Percentiles rank a stretch among this genome's conserved stretches.
These are phyloP conservation scores for Abscondita cerata DNA, from an alignment of 2,888 invertebrate genomes.

Conservation along the genomic window DNA sequence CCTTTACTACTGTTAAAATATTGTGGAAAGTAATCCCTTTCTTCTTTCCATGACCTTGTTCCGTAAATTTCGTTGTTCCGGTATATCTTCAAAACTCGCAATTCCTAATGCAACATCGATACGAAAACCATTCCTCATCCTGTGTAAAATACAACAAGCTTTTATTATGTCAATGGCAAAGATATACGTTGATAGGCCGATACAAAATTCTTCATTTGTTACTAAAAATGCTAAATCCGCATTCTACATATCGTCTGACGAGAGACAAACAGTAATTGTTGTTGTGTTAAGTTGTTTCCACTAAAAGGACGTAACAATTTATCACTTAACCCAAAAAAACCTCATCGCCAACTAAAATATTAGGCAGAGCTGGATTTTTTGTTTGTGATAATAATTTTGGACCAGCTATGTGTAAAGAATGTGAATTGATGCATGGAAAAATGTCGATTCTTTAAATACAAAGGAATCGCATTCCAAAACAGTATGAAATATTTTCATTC, in stretches of 20 bases:
- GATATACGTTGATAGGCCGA: slow-evolving; percentile 3
- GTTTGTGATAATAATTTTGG: slow-evolving; percentile 38
- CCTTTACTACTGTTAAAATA: too few relatives aligned
- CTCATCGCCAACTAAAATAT: slow-evolving; percentile 45
- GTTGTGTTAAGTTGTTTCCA: slow-evolving; percentile 43
- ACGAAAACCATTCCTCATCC: neutral
- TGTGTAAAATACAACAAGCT: neutral
- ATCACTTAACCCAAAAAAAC: slow-evolving; percentile 42
- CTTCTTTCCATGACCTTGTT: neutral
- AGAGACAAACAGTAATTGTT: slow-evolving; percentile 19
- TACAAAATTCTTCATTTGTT: slow-evolving; percentile 32
- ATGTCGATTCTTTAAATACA: slow-evolving; percentile 35
- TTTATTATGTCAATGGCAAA: neutral
- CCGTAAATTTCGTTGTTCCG: neutral
- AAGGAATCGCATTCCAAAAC: slow-evolving; percentile 41
- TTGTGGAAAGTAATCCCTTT: neutral
- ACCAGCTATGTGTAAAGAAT: slow-evolving; percentile 39
- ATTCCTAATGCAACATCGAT: neutral
- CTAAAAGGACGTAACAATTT: slow-evolving; percentile 44
- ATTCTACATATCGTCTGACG: neutral
- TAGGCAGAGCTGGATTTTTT: slow-evolving; percentile 24
- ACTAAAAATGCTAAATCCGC: neutral
- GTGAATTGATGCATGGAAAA: slow-evolving; percentile 37
- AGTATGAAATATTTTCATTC: slow-evolving; percentile 37
- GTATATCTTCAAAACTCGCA: neutral